Evolutionary conservation across 2,797 vertebrate genomes (phyloP).

Genomic region (Myiothlypis coronata): DNA sequence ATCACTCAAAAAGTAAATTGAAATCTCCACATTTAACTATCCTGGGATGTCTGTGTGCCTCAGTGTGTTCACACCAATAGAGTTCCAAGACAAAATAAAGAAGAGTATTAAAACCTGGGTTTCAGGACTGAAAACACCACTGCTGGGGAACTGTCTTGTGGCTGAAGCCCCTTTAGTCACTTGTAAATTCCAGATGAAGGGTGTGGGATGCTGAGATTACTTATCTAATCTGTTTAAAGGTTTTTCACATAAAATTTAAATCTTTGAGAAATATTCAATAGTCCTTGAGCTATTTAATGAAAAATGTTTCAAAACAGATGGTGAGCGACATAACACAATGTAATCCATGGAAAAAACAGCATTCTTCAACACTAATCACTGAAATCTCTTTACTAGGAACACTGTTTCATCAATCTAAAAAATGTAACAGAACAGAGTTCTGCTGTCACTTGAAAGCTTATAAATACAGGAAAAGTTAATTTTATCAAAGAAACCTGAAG

Average conservation of each 20-base stretch:
- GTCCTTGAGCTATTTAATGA: neutral
- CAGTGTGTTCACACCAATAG: neutral
- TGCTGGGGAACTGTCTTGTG: neutral
- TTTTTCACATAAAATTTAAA: slow-evolving; percentile 7
- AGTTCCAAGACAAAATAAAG: slow-evolving; percentile 21
- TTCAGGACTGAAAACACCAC: neutral
- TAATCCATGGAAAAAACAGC: neutral
- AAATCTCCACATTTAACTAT: neutral
- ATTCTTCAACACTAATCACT: neutral
- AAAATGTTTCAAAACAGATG: neutral
- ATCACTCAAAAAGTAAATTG: neutral
- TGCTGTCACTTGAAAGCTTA: neutral
- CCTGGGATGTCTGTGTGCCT: neutral
- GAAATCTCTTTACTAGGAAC: neutral
- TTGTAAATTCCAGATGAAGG: neutral
- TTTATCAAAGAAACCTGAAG: neutral
- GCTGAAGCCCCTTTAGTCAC: neutral
- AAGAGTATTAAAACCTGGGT: neutral
- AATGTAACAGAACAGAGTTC: neutral
- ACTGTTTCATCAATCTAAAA: neutral
- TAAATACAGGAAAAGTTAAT: neutral
- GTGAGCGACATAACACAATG: neutral
- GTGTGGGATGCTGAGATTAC: neutral
- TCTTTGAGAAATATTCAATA: neutral
- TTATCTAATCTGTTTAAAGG: neutral